A percentile compares a stretch with the other conserved stretches of the same genome.
These are phyloP conservation scores for Paracentrotus lividus DNA, from an alignment of 53 echinoderm and acorn worm species.

Conservation along the genomic window DNA sequence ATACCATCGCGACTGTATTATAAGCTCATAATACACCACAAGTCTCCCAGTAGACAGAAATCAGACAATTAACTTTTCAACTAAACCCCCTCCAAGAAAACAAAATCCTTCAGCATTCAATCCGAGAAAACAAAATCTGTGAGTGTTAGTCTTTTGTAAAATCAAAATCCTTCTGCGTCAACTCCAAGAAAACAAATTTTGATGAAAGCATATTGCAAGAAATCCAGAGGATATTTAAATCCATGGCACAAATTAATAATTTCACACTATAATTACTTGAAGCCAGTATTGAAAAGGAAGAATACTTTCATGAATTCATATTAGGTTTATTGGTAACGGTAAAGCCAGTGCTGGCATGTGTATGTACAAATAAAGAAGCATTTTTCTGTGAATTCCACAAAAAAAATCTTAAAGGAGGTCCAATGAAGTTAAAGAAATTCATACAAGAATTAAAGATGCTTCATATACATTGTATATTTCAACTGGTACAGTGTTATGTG, in stretches of 20 bases:
- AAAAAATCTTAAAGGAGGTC: too few species aligned
- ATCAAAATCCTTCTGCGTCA: background rate
- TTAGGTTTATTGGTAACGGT: too few species aligned
- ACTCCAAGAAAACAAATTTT: background rate
- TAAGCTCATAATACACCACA: conserved; percentile 7
- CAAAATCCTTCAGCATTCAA: background rate
- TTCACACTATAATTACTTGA: background rate
- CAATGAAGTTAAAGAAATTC: too few species aligned
- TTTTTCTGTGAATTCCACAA: too few species aligned
- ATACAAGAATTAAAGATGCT: too few species aligned
- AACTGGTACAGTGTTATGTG: too few species aligned
- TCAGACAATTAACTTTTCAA: background rate
- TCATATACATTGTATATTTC: too few species aligned
- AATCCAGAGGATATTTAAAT: background rate
- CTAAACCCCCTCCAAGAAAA: background rate
- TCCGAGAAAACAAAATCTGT: background rate
- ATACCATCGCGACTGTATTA: background rate
- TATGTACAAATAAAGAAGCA: too few species aligned
- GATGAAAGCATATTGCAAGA: background rate
- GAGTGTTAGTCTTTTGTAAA: too few species aligned
- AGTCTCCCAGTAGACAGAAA: background rate
- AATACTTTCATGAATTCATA: too few species aligned
- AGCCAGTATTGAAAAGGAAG: too few species aligned
- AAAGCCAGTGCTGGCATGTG: too few species aligned
- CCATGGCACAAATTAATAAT: background rate